Evolutionary conservation across 2,797 vertebrate genomes (phyloP).

Genomic region (Acanthornis magna): DNA sequence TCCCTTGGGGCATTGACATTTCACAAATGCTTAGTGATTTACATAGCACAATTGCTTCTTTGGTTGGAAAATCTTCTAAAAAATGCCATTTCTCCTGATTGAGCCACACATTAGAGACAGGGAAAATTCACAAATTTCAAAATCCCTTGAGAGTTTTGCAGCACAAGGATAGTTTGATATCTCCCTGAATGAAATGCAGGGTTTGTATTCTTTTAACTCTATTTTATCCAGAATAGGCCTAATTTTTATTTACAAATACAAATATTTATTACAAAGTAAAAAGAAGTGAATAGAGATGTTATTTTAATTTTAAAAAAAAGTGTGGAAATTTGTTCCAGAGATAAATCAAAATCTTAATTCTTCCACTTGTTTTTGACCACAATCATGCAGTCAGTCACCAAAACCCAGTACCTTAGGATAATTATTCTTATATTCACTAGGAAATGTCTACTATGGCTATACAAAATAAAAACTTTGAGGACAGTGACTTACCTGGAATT

Average conservation of each 20-base stretch:
- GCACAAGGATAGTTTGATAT: neutral
- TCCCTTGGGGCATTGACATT: neutral
- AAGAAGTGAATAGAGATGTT: neutral
- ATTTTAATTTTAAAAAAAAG: neutral
- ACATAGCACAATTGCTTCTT: neutral
- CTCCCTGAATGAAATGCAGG: neutral
- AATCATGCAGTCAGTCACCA: neutral
- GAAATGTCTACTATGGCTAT: neutral
- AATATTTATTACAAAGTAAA: neutral
- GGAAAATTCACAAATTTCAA: neutral
- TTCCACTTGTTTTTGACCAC: neutral
- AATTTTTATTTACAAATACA: neutral
- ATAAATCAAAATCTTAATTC: neutral
- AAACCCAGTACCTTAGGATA: neutral
- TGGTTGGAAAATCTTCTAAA: neutral
- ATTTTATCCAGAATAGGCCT: neutral
- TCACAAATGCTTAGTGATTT: neutral
- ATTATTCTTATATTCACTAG: neutral
- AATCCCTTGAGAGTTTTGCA: neutral
- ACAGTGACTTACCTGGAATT: neutral
- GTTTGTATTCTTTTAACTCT: neutral
- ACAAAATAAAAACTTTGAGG: neutral
- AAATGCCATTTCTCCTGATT: neutral
- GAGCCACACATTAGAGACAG: neutral
- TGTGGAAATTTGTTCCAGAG: neutral